phyloP scores from a whole-genome alignment of 2,888 invertebrate species.

The Sussaba pulchella region DNA sequence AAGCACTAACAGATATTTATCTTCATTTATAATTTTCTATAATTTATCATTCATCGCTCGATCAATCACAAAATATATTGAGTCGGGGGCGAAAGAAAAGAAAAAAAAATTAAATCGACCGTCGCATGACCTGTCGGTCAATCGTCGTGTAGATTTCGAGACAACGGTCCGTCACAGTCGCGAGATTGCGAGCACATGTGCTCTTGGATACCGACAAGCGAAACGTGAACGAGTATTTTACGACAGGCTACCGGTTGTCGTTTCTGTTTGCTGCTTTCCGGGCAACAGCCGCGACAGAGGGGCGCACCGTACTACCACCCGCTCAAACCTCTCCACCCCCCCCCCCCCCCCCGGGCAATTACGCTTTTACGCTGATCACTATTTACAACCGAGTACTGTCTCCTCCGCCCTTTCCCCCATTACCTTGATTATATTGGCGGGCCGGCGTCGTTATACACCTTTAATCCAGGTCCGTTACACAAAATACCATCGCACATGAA shows the following conservation, averaged over 20 bases:
- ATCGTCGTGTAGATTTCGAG: slow-evolving; percentile 37
- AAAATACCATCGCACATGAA: not conserved
- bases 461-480: not conserved
- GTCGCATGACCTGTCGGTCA: slow-evolving; percentile 12
- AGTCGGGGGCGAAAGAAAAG: not conserved
- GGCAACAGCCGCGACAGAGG: slow-evolving; percentile 4
- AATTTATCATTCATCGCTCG: not conserved
- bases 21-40: not conserved
- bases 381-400: slow-evolving; percentile 70
- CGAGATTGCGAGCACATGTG: slow-evolving; percentile 24
- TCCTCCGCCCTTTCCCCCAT: slow-evolving; percentile 55
- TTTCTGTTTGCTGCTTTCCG: slow-evolving; percentile 32
- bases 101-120: not conserved
- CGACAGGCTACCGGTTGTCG: slow-evolving; percentile 33
- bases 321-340: slow-evolving; percentile 26
- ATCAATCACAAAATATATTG: too few species aligned
- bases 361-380: slow-evolving; percentile 74
- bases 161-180: slow-evolving; percentile 30
- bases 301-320: not conserved
- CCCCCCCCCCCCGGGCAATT: slow-evolving; percentile 53
- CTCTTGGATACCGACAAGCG: slow-evolving; percentile 26
- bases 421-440: slow-evolving; percentile 73
- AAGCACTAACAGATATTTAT: not conserved
- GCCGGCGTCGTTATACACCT: slow-evolving; percentile 5
- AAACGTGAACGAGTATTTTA: slow-evolving; percentile 39